Percentiles rank a stretch among this genome's conserved stretches.
phyloP scores from a whole-genome alignment of 2,888 invertebrate genomes.

The Lasioglossum malachurum region DNA sequence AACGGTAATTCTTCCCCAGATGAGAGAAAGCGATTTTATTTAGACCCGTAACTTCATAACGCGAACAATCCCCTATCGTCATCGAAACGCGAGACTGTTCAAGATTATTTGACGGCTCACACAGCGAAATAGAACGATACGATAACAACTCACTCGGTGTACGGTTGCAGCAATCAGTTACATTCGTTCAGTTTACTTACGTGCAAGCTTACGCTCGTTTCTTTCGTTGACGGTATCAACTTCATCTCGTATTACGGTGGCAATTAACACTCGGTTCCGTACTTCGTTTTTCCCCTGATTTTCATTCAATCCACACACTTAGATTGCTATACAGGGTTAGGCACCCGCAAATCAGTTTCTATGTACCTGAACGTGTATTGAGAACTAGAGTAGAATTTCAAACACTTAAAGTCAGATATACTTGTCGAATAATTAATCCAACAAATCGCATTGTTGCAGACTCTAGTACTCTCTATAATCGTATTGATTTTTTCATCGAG shows the following conservation, averaged over 20 bases:
- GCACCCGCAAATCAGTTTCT: no score
- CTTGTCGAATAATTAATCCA: no score
- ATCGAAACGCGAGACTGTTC: no score
- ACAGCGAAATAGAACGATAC: background rate
- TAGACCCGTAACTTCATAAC: background rate
- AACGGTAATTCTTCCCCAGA: background rate
- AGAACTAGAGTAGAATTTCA: no score
- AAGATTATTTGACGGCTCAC: background rate
- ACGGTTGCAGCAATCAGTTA: background rate
- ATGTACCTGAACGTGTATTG: no score
- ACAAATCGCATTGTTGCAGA: no score
- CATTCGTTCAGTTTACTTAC: background rate
- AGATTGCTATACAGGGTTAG: no score
- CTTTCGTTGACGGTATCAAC: background rate
- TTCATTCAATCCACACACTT: no score
- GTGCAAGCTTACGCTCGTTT: background rate
- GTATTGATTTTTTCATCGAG: no score
- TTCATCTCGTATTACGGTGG: background rate
- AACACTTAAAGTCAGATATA: no score
- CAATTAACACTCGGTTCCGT: background rate
- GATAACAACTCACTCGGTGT: background rate
- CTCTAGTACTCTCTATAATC: no score
- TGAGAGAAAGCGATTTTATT: background rate
- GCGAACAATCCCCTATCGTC: background rate
- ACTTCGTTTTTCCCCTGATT: no score